phyloP scores from a whole-genome alignment of 2,888 invertebrate genomes.

The Leucophenga maculata region DNA sequence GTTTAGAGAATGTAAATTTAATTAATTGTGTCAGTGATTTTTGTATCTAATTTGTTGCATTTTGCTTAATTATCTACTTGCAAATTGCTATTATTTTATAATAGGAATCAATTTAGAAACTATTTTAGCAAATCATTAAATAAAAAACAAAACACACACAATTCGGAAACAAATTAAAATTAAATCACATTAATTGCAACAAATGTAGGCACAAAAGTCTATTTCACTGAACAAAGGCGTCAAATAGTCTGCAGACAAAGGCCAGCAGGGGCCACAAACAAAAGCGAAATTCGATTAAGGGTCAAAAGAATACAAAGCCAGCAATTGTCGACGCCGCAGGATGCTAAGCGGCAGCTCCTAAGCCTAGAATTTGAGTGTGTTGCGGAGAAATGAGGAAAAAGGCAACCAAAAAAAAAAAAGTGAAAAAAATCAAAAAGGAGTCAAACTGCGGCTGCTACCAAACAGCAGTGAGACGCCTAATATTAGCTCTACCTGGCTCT shows the following conservation, averaged over 20 bases:
- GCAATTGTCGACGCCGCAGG: conserved; percentile 60
- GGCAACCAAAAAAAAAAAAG: conserved; percentile 50
- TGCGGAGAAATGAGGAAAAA: background rate
- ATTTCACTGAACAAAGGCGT: conserved; percentile 51
- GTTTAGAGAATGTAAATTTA: background rate
- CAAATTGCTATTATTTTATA: background rate
- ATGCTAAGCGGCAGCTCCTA: conserved; percentile 51
- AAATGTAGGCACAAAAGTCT: conserved; percentile 49
- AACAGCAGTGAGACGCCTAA: conserved; percentile 34
- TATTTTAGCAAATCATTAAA: background rate
- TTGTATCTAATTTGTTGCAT: too few relatives aligned
- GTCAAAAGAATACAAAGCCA: conserved; percentile 46
- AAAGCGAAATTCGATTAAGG: conserved; percentile 25
- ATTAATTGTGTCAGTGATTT: conserved; percentile 4
- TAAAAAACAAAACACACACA: background rate
- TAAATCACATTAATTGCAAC: conserved; percentile 64
- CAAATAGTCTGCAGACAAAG: conserved; percentile 64
- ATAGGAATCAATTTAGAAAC: background rate
- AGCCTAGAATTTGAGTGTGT: background rate
- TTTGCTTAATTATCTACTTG: background rate
- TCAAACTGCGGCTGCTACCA: conserved; percentile 33
- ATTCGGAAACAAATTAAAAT: conserved; percentile 35
- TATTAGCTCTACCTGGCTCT: conserved; percentile 50
- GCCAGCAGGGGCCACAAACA: conserved; percentile 41
- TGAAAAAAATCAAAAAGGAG: conserved; percentile 57